Percentiles rank a stretch among this genome's conserved stretches.
Evolutionary conservation across 2,888 invertebrate genomes (phyloP).

Genomic region (Drosophila mercatorum): DNA sequence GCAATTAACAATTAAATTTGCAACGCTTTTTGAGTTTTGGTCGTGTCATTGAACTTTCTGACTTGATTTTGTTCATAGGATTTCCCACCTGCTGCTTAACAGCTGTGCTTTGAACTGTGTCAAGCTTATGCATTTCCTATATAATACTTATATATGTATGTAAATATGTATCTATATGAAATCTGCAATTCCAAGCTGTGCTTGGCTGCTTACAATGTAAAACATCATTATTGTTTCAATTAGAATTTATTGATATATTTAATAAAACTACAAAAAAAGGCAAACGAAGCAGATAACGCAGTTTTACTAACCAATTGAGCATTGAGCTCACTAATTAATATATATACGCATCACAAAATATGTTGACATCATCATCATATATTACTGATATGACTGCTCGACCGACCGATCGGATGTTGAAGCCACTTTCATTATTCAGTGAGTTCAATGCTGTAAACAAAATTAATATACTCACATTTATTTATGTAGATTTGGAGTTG

Average conservation of each 20-base stretch:
- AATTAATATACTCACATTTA: not conserved
- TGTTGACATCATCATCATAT: conserved; percentile 9
- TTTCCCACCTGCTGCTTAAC: conserved; percentile 1
- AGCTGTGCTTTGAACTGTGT: conserved; percentile 12
- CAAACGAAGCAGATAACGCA: conserved; percentile 44
- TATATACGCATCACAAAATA: conserved; percentile 16
- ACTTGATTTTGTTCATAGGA: conserved; percentile 11
- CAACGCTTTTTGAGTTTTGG: conserved; percentile 26
- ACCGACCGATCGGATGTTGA: conserved; percentile 33
- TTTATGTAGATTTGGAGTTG: not conserved
- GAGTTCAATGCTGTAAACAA: conserved; percentile 11
- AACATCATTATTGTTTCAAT: not conserved
- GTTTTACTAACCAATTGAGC: conserved; percentile 44
- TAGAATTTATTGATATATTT: not conserved
- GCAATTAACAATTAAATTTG: conserved; percentile 30
- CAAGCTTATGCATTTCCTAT: conserved; percentile 14
- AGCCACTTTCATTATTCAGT: conserved; percentile 13
- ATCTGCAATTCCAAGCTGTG: not conserved
- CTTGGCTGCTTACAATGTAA: too few species aligned
- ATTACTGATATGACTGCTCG: conserved; percentile 20
- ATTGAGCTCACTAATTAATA: conserved; percentile 56
- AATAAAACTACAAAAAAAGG: not conserved
- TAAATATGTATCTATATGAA: not conserved
- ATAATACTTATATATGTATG: not conserved
- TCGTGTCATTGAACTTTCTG: conserved; percentile 43